Evolutionary conservation across 2,797 vertebrate species (phyloP).

Genomic region (Melanotaenia parkinsoni): DNA sequence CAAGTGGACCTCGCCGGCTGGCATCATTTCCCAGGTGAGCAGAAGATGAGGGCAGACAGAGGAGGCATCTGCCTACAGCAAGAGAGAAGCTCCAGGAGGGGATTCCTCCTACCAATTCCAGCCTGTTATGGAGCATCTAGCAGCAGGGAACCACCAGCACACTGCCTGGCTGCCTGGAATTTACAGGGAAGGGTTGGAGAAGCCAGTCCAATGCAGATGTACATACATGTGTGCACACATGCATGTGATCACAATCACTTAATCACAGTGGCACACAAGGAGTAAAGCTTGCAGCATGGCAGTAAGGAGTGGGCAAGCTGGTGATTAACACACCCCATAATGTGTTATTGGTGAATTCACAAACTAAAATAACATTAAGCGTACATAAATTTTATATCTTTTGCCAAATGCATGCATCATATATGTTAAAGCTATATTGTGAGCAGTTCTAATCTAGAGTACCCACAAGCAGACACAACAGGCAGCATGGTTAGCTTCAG

Average conservation of each 20-base stretch:
- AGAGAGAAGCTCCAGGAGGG: conserved; percentile 68
- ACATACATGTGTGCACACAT: conserved; percentile 29
- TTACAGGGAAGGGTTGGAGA: conserved; percentile 46
- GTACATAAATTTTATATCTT: conserved; percentile 5
- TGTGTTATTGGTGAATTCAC: conserved; percentile 17
- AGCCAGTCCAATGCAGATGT: conserved; percentile 54
- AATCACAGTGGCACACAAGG: conserved; percentile 43
- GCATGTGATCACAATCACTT: conserved; percentile 58
- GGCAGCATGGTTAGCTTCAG: conserved; percentile 23
- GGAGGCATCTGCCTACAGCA: conserved; percentile 75
- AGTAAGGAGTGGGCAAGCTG: conserved; percentile 14
- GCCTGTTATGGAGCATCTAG: conserved; percentile 55
- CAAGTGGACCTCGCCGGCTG: conserved; percentile 42
- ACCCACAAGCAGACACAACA: conserved; percentile 10
- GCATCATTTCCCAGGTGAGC: conserved; percentile 68
- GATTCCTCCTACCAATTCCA: conserved; percentile 76
- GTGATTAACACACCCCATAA: conserved; percentile 17
- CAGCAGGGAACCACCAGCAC: conserved; percentile 63
- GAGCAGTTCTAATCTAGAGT: neutral
- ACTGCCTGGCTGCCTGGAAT: conserved; percentile 49
- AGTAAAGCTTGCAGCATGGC: conserved; percentile 41
- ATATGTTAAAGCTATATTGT: neutral
- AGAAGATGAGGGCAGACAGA: conserved; percentile 64
- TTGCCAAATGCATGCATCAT: neutral
- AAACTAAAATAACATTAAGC: conserved; percentile 16